Evolutionary conservation across 2,113 vertebrate genomes (phyloP), one percentile per base, ranked within the genome.

Genomic region (Phyllostomus discolor): DNA sequence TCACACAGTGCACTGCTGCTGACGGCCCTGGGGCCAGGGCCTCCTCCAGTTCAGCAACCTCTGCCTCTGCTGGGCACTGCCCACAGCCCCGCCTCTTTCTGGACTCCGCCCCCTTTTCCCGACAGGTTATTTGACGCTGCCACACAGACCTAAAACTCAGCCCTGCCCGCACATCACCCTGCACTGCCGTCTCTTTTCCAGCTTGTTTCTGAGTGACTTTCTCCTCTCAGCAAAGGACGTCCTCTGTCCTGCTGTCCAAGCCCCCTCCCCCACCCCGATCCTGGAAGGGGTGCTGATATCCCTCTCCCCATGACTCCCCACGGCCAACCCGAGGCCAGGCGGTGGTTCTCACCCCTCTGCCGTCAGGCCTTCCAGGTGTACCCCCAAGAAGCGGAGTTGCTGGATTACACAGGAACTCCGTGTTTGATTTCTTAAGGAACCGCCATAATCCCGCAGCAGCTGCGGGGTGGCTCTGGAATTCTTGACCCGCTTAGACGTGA

Each of bases 111-210:
- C 66, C 9, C 46, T 41, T 50, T 4, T 9, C 31, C 15, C 24
- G 50, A 0, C 70, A 19, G 17, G 33, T 38, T 31, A 14, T 41
- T n/a, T 52, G 43, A n/a, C 19, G 31, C 14, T n/a, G 57, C 28
- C 70, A 7, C 2, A 0, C 2, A 35, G n/a, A 66, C 26, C n/a
- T 19, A 54, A 48, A 22, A 52, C 19, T 17, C 38, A 19, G 0
- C 24, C 2, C 1, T 7, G 70, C 46, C 81, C 5, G 7, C 33
- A n/a, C 70, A 7, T 11, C 17, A 31, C 6, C 19, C 33, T 46
- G 5, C 14, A 4, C 5, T 4, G 16, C 38, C 20, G 0, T 7
- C 14, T 28, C 19, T 31, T 80, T 24, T 28, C 48, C 11, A 28
- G 46, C 46, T 15, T 31, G 5, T 33, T 31, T 48, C 48, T 54